Evolutionary conservation across 2,113 vertebrate genomes (phyloP).

Genomic region (Vanacampus margaritifer): DNA sequence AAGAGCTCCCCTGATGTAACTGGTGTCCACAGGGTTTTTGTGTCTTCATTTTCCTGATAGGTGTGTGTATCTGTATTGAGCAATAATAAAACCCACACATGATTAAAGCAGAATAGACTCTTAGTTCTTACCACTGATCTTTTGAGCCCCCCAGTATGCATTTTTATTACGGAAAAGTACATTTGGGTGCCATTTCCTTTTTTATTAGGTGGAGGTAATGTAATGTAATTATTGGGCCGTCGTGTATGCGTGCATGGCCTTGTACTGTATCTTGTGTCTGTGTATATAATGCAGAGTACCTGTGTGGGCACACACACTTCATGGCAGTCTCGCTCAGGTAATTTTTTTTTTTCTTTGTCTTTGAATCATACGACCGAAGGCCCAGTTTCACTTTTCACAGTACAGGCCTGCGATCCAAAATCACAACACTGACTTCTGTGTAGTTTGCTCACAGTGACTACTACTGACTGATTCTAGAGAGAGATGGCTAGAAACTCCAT

Average conservation of each 20-base stretch:
- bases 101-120: conserved; percentile 72
- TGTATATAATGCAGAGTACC: conserved; percentile 16
- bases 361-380: conserved; percentile 29
- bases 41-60: conserved; percentile 67
- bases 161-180: conserved; percentile 72
- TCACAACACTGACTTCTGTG: conserved; percentile 18
- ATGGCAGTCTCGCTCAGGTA: conserved; percentile 42
- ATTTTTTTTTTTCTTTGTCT: conserved; percentile 34
- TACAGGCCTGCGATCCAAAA: conserved; percentile 24
- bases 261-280: conserved; percentile 4
- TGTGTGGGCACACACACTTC: conserved; percentile 15
- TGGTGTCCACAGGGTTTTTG: conserved; percentile 61
- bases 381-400: conserved; percentile 49
- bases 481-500: background rate
- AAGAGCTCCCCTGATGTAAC: conserved; percentile 67
- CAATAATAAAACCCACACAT: conserved; percentile 73
- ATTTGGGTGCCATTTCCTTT: conserved; percentile 62
- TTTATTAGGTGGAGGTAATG: conserved; percentile 62
- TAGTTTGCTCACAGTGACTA: background rate
- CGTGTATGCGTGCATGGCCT: conserved; percentile 24
- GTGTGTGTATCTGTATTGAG: conserved; percentile 67
- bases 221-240: conserved; percentile 59
- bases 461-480: background rate
- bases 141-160: conserved; percentile 70
- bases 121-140: conserved; percentile 71